These are phyloP conservation scores for Sycophila sp. DNA, from an alignment of 1,140 invertebrate species.

Conservation along the genomic window DNA sequence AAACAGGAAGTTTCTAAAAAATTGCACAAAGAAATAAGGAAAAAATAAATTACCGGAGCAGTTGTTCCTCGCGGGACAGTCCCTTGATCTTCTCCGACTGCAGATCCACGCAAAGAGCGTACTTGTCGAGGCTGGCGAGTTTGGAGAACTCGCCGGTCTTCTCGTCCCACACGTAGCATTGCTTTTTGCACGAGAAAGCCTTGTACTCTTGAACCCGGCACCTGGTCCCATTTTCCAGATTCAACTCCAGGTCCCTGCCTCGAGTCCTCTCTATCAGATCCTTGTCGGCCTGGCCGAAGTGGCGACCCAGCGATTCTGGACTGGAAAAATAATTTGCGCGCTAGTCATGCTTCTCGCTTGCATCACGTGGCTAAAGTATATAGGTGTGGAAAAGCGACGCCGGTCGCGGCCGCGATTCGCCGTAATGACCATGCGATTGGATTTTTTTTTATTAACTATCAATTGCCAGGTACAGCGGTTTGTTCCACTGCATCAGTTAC, in stretches of 20 bases:
- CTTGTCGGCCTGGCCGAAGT: constrained; percentile 32
- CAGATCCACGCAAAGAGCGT: constrained; percentile 70
- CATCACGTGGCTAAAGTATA: too few species aligned
- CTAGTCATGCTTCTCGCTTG: neutral
- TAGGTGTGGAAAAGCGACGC: too few species aligned
- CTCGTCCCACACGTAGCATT: constrained; percentile 75
- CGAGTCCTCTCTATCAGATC: constrained; percentile 48
- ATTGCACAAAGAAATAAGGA: too few species aligned
- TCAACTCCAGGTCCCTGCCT: constrained; percentile 53
- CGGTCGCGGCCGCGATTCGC: too few species aligned
- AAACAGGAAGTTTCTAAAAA: too few species aligned
- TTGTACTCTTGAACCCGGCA: constrained; percentile 56
- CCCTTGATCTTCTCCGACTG: constrained; percentile 68
- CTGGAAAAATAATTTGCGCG: neutral
- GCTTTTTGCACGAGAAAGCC: constrained; percentile 75
- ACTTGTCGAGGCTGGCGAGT: constrained; percentile 74
- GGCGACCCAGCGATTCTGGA: neutral
- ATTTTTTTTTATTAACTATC: too few species aligned
- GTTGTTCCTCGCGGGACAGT: constrained; percentile 66
- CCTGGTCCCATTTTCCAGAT: constrained; percentile 62
- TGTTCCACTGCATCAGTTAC: too few species aligned
- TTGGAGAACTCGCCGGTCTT: constrained; percentile 71
- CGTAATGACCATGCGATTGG: too few species aligned
- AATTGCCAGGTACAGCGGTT: too few species aligned
- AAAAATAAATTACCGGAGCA: constrained; percentile 65